Evolutionary conservation across 2,113 vertebrate species (phyloP).

Genomic region (Probosciger aterrimus): DNA sequence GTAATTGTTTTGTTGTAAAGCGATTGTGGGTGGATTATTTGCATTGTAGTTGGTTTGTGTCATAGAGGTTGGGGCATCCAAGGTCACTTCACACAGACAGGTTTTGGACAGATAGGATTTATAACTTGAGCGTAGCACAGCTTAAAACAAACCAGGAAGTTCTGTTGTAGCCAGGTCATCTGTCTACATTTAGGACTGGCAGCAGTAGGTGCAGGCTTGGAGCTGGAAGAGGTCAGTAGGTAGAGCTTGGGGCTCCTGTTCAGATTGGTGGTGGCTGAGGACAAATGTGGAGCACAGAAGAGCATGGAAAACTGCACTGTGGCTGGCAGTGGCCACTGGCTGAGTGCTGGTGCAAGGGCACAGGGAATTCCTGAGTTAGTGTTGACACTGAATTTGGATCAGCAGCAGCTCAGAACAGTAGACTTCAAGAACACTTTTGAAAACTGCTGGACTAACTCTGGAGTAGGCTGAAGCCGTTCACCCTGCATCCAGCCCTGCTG

Average conservation of each 20-base stretch:
- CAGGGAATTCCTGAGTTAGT: not conserved
- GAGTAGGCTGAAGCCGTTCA: not conserved
- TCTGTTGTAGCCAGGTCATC: not conserved
- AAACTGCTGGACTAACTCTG: not conserved
- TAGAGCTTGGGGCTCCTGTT: not conserved
- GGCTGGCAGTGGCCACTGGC: fast-evolving
- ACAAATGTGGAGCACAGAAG: fast-evolving
- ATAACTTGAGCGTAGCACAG: not conserved
- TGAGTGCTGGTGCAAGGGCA: fast-evolving
- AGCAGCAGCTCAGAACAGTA: not conserved
- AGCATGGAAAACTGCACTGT: fast-evolving
- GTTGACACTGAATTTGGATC: not conserved
- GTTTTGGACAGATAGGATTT: not conserved
- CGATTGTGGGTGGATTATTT: not conserved
- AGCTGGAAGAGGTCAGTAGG: not conserved
- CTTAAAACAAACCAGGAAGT: not conserved
- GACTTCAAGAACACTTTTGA: not conserved
- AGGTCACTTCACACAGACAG: not conserved
- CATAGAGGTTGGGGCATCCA: not conserved
- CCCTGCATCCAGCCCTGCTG: not conserved
- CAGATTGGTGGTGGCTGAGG: not conserved
- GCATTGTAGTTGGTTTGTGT: not conserved
- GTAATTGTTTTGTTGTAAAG: not conserved
- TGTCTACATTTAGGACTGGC: not conserved
- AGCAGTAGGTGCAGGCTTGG: not conserved